Evolutionary conservation across 2,888 invertebrate species (phyloP), one percentile per base, ranked within the genome.

Genomic region (Nephrotoma flavescens): DNA sequence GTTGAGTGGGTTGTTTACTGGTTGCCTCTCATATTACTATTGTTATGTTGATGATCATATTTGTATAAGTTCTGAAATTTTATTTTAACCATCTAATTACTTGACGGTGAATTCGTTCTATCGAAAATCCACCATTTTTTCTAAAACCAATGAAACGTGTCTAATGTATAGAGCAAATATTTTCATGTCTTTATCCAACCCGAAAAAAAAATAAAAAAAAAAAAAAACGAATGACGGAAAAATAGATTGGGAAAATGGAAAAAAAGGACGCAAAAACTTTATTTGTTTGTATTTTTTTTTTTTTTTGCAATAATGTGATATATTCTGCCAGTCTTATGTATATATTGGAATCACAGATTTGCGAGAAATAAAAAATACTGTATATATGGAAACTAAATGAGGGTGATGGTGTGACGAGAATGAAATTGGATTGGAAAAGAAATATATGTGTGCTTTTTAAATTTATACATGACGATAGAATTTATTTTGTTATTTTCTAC

Each of bases 131-230:
- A 86, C 86, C 86, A 86, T 86, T 86, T 86, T 47, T 45, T 41
- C 47, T 86, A 45, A 47, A 44, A 31, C 86, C 86, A 86, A 86
- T 86, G 86, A 86, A 86, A 86, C 86, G 86, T 86, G 86, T 86
- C 86, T 86, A 86, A 86, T 86, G 86, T 31, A 45, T 19, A 86
- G 31, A 3, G 45, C 31, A 86, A 45, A 86, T 45, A 86, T 47
- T 45, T 86, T 45, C 31, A 45, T 47, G n/a, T 86, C 47, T 45
- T 45, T 86, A 41, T 86, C 71, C 71, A 71, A 71, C 71, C 71
- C 71, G n/a, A 19, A 19, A 71, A 71, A 71, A 71, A 7, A 31
- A 31, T 31, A 31, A 31, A 19, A 31, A 31, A 7, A 1, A 71
- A 19, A 52, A 52, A 6, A 52, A 15, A 12, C 31, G 71, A 71